These are phyloP conservation scores for Poeciliopsis infans DNA, from an alignment of 2,797 vertebrate genomes.

Conservation along the genomic window DNA sequence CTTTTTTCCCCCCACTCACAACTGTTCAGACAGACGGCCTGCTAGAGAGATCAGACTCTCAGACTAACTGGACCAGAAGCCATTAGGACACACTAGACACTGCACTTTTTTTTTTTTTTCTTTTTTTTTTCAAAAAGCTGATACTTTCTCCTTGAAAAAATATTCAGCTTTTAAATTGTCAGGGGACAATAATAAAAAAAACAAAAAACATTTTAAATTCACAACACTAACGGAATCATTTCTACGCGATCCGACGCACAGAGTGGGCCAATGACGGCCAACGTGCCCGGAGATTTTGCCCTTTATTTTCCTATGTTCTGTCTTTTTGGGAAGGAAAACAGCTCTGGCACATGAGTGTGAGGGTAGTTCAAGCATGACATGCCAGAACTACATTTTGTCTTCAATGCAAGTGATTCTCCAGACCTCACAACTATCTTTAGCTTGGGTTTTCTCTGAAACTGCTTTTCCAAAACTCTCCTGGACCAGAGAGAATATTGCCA, in stretches of 20 bases:
- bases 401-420: constrained; percentile 48
- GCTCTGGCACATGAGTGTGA: constrained; percentile 43
- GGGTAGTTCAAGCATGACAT: constrained; percentile 48
- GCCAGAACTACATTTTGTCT: constrained; percentile 47
- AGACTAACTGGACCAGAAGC: constrained; percentile 79
- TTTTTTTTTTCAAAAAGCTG: constrained; percentile 55
- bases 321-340: constrained; percentile 33
- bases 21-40: constrained; percentile 78
- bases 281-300: constrained; percentile 46
- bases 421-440: constrained; percentile 42
- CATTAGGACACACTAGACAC: constrained; percentile 76
- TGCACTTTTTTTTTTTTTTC: constrained; percentile 54
- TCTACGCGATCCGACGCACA: constrained; percentile 47
- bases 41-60: constrained; percentile 81
- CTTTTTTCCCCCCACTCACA: constrained; percentile 43
- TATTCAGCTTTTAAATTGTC: constrained; percentile 64
- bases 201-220: constrained; percentile 62
- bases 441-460: constrained; percentile 31
- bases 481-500: not conserved
- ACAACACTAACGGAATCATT: constrained; percentile 50
- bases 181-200: constrained; percentile 51
- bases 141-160: constrained; percentile 60
- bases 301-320: constrained; percentile 58
- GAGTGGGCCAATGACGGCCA: constrained; percentile 59
- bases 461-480: not conserved